phyloP scores from a whole-genome alignment of 2,113 vertebrate species.

The Paradoxurus hermaphroditus region DNA sequence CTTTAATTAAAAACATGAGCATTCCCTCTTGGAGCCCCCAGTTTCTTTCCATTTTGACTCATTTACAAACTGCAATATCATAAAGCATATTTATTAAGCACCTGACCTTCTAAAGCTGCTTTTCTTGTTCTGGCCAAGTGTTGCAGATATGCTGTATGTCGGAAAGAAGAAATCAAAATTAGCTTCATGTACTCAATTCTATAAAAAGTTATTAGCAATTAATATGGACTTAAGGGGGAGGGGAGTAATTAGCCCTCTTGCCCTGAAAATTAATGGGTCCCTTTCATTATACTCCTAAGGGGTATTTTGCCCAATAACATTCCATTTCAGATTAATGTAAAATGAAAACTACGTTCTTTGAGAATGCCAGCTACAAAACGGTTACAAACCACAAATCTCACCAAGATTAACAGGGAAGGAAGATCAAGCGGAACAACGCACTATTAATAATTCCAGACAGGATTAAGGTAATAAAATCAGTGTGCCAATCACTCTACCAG shows the following conservation, averaged over 20 bases:
- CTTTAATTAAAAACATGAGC: conserved; percentile 55
- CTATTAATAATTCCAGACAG: conserved; percentile 69
- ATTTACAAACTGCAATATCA: conserved; percentile 47
- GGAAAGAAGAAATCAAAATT: conserved; percentile 75
- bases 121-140: conserved; percentile 42
- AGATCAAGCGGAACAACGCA: conserved; percentile 48
- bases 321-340: conserved; percentile 77
- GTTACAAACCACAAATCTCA: conserved; percentile 67
- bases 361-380: conserved; percentile 68
- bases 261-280: conserved; percentile 82
- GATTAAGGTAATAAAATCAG: conserved; percentile 43
- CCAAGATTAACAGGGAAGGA: conserved; percentile 53
- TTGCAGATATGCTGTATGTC: conserved; percentile 29
- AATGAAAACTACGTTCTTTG: conserved; percentile 74
- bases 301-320: conserved; percentile 78
- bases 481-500: conserved; percentile 49
- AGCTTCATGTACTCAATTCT: conserved; percentile 72
- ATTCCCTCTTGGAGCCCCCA: conserved; percentile 11
- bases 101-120: neutral
- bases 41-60: conserved; percentile 52
- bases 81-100: conserved; percentile 52
- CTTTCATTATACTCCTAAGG: conserved; percentile 81
- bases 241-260: conserved; percentile 81
- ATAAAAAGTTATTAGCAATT: conserved; percentile 83
- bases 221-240: conserved; percentile 61